These are phyloP conservation scores for Chelonus insularis DNA, from an alignment of 1,140 invertebrate genomes.

Conservation along the genomic window DNA sequence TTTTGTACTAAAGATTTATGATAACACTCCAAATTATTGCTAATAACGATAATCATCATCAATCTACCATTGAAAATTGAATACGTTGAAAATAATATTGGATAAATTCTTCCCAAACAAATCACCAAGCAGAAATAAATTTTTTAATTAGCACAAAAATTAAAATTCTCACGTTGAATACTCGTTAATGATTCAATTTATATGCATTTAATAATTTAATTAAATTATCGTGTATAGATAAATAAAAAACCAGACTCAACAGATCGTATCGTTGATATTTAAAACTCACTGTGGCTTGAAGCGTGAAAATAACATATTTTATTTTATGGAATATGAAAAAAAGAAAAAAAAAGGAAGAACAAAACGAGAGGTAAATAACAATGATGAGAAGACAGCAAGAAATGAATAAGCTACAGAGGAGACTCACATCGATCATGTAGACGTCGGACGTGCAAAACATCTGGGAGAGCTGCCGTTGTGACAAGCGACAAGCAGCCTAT, in stretches of 20 bases:
- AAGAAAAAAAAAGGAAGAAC: constrained; percentile 29
- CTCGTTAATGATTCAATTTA: too few species aligned
- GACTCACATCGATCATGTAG: constrained; percentile 42
- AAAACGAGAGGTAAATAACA: constrained; percentile 35
- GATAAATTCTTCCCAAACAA: background rate
- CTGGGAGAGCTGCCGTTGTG: constrained; percentile 24
- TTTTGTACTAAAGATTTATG: constrained; percentile 12
- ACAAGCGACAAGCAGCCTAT: constrained; percentile 34
- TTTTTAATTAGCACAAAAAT: too few species aligned
- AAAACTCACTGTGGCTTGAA: too few species aligned
- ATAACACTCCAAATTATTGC: constrained; percentile 25
- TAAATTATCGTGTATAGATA: too few species aligned
- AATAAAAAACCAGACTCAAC: too few species aligned
- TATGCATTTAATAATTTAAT: too few species aligned
- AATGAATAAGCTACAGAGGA: constrained; percentile 10
- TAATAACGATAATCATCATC: constrained; percentile 22
- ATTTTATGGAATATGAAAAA: background rate
- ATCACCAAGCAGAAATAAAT: background rate
- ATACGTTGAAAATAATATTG: background rate
- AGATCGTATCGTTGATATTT: too few species aligned
- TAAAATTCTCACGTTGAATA: too few species aligned
- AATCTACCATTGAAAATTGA: constrained; percentile 8
- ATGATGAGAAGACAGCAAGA: constrained; percentile 2
- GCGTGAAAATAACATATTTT: constrained; percentile 12
- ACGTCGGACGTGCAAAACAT: constrained; percentile 18